These are phyloP conservation scores for Bettongia penicillata DNA, from an alignment of 2,113 vertebrate species.

Conservation along the genomic window DNA sequence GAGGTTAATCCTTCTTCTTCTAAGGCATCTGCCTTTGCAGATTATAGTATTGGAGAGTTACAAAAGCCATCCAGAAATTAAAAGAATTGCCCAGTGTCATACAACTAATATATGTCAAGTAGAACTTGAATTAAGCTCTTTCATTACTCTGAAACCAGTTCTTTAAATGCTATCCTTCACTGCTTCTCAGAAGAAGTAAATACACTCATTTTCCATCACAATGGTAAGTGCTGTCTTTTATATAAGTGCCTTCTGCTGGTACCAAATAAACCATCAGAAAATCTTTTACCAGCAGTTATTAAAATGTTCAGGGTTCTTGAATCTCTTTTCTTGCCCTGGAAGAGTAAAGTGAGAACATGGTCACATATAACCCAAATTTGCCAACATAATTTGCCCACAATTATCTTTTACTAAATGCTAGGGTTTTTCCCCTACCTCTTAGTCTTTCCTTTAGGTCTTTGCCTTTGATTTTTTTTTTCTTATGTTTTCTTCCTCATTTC, in stretches of 20 bases:
- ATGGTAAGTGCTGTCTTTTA: no score
- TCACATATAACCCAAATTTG: neutral
- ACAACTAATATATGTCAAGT: neutral
- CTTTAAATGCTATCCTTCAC: no score
- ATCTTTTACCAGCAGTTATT: neutral
- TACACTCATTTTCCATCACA: no score
- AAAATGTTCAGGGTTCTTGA: neutral
- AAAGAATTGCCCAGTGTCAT: neutral
- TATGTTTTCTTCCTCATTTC: neutral
- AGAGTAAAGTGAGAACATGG: neutral
- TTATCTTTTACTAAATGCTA: neutral
- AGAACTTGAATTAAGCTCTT: no score
- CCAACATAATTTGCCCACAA: neutral
- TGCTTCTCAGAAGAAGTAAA: no score
- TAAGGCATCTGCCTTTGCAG: neutral
- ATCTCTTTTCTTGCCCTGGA: neutral
- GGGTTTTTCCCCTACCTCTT: neutral
- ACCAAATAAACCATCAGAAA: neutral
- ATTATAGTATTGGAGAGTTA: neutral
- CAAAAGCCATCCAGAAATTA: neutral
- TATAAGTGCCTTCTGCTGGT: neutral
- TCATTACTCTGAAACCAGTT: no score
- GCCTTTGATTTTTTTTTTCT: neutral
- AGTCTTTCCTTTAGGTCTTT: neutral
- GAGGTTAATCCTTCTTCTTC: neutral